These are phyloP conservation scores for Ellobius talpinus DNA, from an alignment of 2,113 vertebrate species.

Conservation along the genomic window DNA sequence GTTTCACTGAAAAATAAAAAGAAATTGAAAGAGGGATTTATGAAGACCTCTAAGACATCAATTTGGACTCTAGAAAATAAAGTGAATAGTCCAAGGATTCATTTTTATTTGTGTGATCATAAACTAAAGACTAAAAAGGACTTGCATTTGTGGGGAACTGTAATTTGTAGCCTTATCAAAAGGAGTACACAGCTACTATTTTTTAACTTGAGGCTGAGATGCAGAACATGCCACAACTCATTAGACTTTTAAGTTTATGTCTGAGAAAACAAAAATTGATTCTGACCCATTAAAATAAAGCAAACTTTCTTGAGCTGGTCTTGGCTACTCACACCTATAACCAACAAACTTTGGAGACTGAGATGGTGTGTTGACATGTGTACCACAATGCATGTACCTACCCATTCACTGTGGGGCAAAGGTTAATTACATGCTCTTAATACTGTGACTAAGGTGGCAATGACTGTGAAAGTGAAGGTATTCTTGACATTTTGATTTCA, in stretches of 20 bases:
- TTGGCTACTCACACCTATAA: background rate
- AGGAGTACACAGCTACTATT: background rate
- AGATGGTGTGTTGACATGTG: background rate
- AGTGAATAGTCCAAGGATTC: background rate
- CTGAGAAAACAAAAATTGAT: background rate
- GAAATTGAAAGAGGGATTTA: background rate
- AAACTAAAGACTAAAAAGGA: background rate
- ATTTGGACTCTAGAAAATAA: background rate
- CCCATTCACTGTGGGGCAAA: background rate
- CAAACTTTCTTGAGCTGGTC: background rate
- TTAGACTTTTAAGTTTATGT: background rate
- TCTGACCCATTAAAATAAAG: background rate
- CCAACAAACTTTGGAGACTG: background rate
- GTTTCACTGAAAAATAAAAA: constrained; percentile 5
- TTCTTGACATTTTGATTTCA: background rate
- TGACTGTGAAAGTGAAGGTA: background rate
- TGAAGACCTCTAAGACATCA: background rate
- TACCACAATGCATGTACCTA: background rate
- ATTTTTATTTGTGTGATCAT: background rate
- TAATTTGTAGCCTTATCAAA: background rate
- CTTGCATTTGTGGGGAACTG: background rate
- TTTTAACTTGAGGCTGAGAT: background rate
- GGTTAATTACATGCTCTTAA: background rate
- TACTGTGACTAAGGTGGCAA: too few species aligned
- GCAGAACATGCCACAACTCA: background rate